These are phyloP conservation scores for Uloborus diversus DNA, from an alignment of 1,140 invertebrate species.

Conservation along the genomic window DNA sequence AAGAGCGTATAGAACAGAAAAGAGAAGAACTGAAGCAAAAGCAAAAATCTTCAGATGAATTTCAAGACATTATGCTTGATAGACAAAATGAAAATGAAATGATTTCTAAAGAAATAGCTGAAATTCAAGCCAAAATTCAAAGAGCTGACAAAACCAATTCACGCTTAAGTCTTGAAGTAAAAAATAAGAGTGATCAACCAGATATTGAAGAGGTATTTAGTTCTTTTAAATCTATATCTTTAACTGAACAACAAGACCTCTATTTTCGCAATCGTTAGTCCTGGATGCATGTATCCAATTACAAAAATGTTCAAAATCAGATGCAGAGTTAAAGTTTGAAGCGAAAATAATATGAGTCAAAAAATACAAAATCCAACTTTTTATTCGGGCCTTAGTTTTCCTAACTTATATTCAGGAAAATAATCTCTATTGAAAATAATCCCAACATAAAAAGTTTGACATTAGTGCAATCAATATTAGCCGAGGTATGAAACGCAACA, in stretches of 20 bases:
- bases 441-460: too few relatives aligned
- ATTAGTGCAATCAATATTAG: too few relatives aligned
- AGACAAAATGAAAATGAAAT: constrained; percentile 1
- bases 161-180: background rate
- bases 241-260: too few relatives aligned
- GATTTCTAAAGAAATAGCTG: background rate
- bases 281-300: background rate
- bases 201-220: constrained; percentile 6
- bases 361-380: background rate
- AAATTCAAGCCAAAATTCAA: background rate
- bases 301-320: background rate
- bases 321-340: background rate
- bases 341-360: background rate
- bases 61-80: background rate
- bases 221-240: too few relatives aligned
- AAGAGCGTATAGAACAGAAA: background rate
- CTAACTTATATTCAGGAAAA: too few relatives aligned
- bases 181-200: background rate
- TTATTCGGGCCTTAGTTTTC: background rate
- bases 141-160: constrained; percentile 11
- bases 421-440: too few relatives aligned
- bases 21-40: background rate
- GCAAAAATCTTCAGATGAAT: background rate
- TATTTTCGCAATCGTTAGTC: too few relatives aligned
- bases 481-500: too few relatives aligned